These are phyloP conservation scores for Cydia amplana DNA, from an alignment of 1,140 invertebrate genomes.

Conservation along the genomic window DNA sequence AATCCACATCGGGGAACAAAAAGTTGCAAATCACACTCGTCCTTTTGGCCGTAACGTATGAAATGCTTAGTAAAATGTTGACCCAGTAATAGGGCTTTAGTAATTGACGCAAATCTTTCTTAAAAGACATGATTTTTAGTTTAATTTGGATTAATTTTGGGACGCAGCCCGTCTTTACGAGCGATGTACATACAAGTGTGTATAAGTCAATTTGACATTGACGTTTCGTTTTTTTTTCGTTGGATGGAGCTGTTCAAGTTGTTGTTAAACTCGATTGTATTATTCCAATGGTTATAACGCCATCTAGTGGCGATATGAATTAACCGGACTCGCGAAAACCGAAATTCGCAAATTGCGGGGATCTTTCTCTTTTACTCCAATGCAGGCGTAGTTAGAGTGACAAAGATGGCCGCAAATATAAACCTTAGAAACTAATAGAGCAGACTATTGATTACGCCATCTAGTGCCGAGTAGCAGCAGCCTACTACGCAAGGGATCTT, in stretches of 20 bases:
- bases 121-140: constrained; percentile 83
- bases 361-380: too few species aligned
- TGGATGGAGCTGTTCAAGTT: not conserved
- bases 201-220: constrained; percentile 2
- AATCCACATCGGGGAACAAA: constrained; percentile 85
- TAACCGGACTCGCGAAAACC: too few species aligned
- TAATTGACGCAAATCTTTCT: constrained; percentile 86
- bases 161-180: not conserved
- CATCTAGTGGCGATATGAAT: too few species aligned
- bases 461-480: not conserved
- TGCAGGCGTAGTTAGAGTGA: too few species aligned
- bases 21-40: constrained; percentile 84
- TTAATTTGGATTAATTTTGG: not conserved
- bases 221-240: not conserved
- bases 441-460: too few species aligned
- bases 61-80: constrained; percentile 91
- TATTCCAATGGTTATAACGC: not conserved
- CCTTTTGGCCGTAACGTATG: constrained; percentile 89
- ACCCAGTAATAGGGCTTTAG: constrained; percentile 93
- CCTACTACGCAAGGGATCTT: constrained; percentile 4
- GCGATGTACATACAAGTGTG: too few species aligned
- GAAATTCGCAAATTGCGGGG: too few species aligned
- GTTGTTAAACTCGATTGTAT: not conserved
- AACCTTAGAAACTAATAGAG: too few species aligned
- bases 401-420: too few species aligned